phyloP scores from a whole-genome alignment of 2,113 vertebrate species.

The Sylvilagus bachmani region DNA sequence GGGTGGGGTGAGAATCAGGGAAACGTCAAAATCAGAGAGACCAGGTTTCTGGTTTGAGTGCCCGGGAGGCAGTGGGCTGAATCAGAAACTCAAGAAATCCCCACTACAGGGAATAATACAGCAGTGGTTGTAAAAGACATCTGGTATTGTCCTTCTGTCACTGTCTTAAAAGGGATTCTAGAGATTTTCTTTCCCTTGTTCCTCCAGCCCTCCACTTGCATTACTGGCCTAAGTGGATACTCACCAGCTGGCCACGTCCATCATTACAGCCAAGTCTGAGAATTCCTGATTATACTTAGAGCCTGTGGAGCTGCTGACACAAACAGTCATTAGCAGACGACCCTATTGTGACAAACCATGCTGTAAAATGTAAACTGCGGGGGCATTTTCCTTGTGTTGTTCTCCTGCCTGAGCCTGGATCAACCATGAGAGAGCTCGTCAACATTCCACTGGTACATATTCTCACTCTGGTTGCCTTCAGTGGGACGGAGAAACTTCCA shows the following conservation, averaged over 20 bases:
- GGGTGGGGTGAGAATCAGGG: background rate
- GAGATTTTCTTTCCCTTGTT: conserved; percentile 92
- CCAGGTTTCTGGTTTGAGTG: background rate
- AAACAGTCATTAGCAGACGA: conserved; percentile 82
- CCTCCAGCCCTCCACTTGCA: conserved; percentile 88
- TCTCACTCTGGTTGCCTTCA: conserved; percentile 89
- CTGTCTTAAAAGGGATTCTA: conserved; percentile 90
- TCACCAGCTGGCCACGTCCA: conserved; percentile 93
- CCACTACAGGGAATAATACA: background rate
- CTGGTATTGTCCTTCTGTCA: conserved; percentile 86
- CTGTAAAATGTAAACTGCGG: conserved; percentile 87
- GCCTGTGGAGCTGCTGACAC: conserved; percentile 84
- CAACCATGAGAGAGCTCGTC: conserved; percentile 91
- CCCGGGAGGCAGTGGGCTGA: background rate
- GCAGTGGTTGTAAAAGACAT: conserved; percentile 74
- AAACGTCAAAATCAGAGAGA: background rate
- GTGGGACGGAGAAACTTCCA: conserved; percentile 88
- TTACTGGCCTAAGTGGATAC: conserved; percentile 89
- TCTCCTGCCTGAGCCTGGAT: conserved; percentile 82
- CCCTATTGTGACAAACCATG: conserved; percentile 75
- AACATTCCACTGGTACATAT: conserved; percentile 89
- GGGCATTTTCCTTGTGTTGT: conserved; percentile 80
- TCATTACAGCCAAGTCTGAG: conserved; percentile 89
- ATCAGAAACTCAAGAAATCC: conserved; percentile 43
- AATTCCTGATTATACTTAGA: conserved; percentile 93